These are phyloP conservation scores for Enteromius paludinosus DNA, from an alignment of 2,797 vertebrate genomes.

Conservation along the genomic window DNA sequence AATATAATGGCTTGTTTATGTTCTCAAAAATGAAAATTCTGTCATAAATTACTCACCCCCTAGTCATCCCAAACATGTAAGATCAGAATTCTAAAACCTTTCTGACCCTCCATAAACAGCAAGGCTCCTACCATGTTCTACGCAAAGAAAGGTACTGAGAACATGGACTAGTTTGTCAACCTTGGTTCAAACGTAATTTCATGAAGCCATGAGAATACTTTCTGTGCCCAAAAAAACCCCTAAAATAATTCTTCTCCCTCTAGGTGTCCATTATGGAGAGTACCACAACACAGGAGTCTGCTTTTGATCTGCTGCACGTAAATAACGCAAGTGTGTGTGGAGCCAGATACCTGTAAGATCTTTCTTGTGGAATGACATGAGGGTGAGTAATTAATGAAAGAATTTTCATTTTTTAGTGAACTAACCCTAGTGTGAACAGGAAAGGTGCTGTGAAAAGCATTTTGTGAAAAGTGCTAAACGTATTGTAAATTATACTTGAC, in stretches of 20 bases:
- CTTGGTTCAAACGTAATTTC: neutral
- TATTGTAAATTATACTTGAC: neutral
- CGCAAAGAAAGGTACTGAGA: neutral
- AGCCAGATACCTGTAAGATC: too few species aligned
- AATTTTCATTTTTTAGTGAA: neutral
- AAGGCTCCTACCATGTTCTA: neutral
- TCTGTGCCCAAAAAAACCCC: neutral
- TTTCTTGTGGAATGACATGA: neutral
- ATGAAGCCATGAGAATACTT: neutral
- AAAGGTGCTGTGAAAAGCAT: neutral
- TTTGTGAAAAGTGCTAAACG: neutral
- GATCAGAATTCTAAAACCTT: neutral
- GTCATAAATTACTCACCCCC: neutral
- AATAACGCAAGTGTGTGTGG: too few species aligned
- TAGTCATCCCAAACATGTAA: neutral
- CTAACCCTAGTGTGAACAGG: neutral
- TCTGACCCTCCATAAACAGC: neutral
- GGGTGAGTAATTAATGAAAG: neutral
- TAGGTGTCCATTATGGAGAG: too few species aligned
- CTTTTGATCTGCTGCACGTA: too few species aligned
- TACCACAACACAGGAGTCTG: too few species aligned
- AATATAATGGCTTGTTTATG: neutral
- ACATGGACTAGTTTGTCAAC: neutral
- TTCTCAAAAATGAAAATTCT: neutral
- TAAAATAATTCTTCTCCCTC: too few species aligned